phyloP scores from a whole-genome alignment of 1,140 invertebrate species.

The honey bee (Apis mellifera) region Amel_HAv3.1 CM009941.2:11244001-11244500 shows the following conservation, averaged over 20 bases:
- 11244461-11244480: no score
- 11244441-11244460: no score
- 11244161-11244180: conserved; percentile 24
- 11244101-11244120: background rate
- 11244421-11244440: no score
- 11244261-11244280: background rate
- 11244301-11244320: no score
- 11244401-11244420: no score
- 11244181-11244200: conserved; percentile 23
- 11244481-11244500: no score
- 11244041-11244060: conserved; percentile 35
- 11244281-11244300: background rate
- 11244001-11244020: conserved; percentile 19
- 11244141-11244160: conserved; percentile 34
- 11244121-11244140: background rate
- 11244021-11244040: conserved; percentile 36
- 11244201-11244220: conserved; percentile 27
- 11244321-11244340: no score
- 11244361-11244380: no score
- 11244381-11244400: no score
- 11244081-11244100: background rate
- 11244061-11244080: conserved; percentile 1
- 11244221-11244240: background rate
- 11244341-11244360: no score
- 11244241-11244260: background rate